phyloP scores from a whole-genome alignment of 64 coral and sea anemone species.

The Montipora capricornis region DNA sequence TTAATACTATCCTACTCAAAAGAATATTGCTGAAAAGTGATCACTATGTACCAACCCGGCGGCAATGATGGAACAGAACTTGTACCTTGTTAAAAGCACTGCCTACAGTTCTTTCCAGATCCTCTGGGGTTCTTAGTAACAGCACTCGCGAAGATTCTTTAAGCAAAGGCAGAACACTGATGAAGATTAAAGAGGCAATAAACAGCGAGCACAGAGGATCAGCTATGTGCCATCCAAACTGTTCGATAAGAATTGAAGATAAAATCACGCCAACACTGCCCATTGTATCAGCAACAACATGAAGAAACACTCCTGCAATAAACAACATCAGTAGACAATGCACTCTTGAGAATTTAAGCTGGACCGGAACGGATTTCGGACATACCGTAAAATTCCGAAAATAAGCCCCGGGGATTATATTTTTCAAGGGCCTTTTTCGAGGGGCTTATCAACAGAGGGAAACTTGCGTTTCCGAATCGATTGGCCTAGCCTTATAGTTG shows the following conservation, averaged over 20 bases:
- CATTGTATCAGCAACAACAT: constrained; percentile 93
- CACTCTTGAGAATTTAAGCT: neutral
- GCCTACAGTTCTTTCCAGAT: constrained; percentile 67
- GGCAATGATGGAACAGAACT: neutral
- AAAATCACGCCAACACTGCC: constrained; percentile 98
- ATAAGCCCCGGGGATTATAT: too few relatives aligned
- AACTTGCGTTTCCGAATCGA: too few relatives aligned
- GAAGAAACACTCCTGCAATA: constrained; percentile 88
- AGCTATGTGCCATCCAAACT: constrained; percentile 90
- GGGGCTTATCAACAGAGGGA: too few relatives aligned
- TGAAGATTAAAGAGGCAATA: constrained; percentile 87
- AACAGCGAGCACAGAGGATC: constrained; percentile 96
- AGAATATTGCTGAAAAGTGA: too few relatives aligned
- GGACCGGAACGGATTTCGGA: too few relatives aligned
- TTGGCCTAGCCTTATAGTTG: too few relatives aligned
- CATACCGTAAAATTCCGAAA: too few relatives aligned
- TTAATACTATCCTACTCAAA: too few relatives aligned
- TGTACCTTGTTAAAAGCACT: constrained; percentile 92
- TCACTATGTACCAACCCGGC: too few relatives aligned
- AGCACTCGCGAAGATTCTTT: constrained; percentile 84
- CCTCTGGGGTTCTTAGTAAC: constrained; percentile 73
- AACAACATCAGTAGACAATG: neutral
- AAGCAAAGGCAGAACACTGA: constrained; percentile 90
- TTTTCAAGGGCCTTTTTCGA: too few relatives aligned
- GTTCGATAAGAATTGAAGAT: constrained; percentile 89